Evolutionary conservation across 2,888 invertebrate genomes (phyloP), one percentile per base, ranked within the genome.

Genomic region (Diarsia rubi): DNA sequence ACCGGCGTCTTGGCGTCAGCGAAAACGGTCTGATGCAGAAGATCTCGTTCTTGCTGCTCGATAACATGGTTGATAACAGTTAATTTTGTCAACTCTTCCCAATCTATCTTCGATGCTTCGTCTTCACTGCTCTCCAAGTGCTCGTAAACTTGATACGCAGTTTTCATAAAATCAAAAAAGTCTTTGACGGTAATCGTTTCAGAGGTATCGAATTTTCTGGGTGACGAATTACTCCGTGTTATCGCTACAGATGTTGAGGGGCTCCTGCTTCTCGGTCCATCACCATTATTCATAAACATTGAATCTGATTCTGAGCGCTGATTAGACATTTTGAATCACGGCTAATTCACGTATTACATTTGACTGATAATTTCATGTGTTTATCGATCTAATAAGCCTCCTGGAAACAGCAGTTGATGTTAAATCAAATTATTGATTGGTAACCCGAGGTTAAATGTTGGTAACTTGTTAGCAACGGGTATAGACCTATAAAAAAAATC

Each of bases 81-180:
- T 75, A 96, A 88, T 86, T 96, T 96, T 0, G 96, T 96, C 67
- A 97, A 88, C 82, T 97, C 96, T 59, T 97, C 97, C 97, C 97
- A 97, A 82, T 97, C 93, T 79, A 97, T 95, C 84, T 95, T 96
- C 0, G 92, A 84, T 5, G 92, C 92, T 52, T 95, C 95, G 83
- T 97, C 92, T 88, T 97, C 94, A 47, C 93, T 93, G 11, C 92
- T 95, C 92, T 94, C 95, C 78, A 95, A 89, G 85, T 96, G 94
- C 85, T 96, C 96, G 75, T 96, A 96, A 19, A 98, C 97, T 94
- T 98, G 98, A 92, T 98, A 98, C 0, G 98, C 98, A 12, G 97
- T 98, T 91, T 97, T 97, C 95, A 98, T 97, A 89, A 98, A 98
- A 89, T 98, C 97, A 86, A 98, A 97, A 89, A 98, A 98, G 87